Conservation (phyloP, 2,888 invertebrate genomes). For the Plutella xylostella region DNA sequence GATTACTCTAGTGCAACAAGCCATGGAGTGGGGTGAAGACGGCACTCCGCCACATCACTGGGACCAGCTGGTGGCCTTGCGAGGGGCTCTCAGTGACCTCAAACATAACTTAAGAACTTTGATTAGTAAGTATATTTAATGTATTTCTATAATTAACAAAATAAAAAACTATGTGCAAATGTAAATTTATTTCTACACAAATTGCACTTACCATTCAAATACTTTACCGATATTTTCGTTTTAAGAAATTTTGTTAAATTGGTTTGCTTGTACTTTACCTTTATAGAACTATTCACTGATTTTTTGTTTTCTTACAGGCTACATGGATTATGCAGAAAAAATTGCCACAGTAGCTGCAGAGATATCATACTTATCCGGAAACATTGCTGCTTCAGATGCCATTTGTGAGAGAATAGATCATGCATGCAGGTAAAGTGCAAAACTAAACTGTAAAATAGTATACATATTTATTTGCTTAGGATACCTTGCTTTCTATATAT, state of each 20-base stretch:
- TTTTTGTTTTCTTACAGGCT: conserved; percentile 32
- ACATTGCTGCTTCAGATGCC: conserved; percentile 61
- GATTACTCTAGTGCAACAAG: conserved; percentile 55
- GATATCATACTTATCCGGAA: conserved; percentile 65
- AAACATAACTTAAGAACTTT: conserved; percentile 51
- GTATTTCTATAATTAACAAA: background rate
- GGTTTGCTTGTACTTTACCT: background rate
- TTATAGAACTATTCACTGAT: background rate
- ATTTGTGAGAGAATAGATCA: conserved; percentile 65
- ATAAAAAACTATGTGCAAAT: background rate
- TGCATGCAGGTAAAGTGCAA: conserved; percentile 54
- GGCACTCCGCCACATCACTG: conserved; percentile 60
- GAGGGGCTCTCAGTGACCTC: conserved; percentile 51
- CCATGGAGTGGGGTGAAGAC: conserved; percentile 58
- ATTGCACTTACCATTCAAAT: too few relatives aligned
- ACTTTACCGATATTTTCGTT: background rate
- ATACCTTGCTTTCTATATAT: too few relatives aligned
- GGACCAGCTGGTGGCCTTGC: conserved; percentile 55
- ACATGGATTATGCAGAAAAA: conserved; percentile 69
- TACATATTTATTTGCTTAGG: too few relatives aligned
- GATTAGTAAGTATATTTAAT: conserved; percentile 34
- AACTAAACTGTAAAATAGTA: too few relatives aligned
- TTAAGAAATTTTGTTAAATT: background rate
- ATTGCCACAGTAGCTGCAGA: conserved; percentile 64
- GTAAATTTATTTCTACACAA: background rate